phyloP scores from a whole-genome alignment of 2,797 vertebrate species.

The Coluber constrictor region DNA sequence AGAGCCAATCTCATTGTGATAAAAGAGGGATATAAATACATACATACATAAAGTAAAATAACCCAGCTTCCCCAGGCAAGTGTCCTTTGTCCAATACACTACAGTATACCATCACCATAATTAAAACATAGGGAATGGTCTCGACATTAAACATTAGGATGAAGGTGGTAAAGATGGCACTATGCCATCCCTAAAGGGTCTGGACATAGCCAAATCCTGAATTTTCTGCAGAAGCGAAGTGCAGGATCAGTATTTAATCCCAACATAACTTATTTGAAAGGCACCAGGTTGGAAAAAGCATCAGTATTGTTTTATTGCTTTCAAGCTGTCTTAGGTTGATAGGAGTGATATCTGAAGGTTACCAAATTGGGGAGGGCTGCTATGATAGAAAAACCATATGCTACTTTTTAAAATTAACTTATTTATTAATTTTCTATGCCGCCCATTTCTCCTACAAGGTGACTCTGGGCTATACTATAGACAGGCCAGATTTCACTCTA shows the following conservation, averaged over 20 bases:
- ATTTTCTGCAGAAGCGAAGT: not conserved
- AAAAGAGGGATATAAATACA: not conserved
- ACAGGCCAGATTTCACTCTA: not conserved
- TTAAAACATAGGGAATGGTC: not conserved
- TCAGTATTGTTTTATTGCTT: not conserved
- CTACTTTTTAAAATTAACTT: not conserved
- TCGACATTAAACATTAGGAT: not conserved
- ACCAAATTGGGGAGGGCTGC: not conserved
- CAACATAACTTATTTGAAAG: not conserved
- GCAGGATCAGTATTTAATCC: not conserved
- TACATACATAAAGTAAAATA: not conserved
- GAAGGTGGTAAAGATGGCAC: not conserved
- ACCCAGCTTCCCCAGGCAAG: not conserved
- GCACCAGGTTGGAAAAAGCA: not conserved
- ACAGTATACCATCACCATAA: not conserved
- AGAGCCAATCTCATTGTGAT: not conserved
- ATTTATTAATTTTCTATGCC: not conserved
- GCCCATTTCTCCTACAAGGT: not conserved
- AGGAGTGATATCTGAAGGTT: not conserved
- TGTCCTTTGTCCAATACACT: not conserved
- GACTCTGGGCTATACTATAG: not conserved
- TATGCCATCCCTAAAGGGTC: not conserved
- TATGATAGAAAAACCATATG: not conserved
- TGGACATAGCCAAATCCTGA: not conserved
- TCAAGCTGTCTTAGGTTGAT: not conserved